Conservation (phyloP, 2,113 vertebrate species). For the Grammomys surdaster region DNA sequence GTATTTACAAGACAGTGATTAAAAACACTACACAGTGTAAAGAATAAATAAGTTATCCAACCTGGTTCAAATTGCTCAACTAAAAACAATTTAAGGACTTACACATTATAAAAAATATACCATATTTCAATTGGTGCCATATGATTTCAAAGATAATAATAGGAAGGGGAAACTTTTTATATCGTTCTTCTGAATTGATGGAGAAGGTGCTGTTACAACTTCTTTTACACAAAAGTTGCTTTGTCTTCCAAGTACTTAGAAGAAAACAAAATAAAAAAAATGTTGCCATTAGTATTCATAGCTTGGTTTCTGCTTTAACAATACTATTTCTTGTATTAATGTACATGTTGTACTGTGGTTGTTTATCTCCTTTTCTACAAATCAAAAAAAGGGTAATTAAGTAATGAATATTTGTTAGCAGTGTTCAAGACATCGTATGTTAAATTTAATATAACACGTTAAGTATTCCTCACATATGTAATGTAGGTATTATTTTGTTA, state of each 20-base stretch:
- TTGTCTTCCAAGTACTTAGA: background rate
- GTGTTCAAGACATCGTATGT: background rate
- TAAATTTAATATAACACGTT: background rate
- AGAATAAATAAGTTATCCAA: constrained; percentile 4
- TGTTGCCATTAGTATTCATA: background rate
- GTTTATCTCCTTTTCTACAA: constrained; percentile 24
- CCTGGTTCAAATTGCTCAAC: background rate
- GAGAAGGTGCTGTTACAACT: background rate
- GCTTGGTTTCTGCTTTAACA: background rate
- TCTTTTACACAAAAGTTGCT: background rate
- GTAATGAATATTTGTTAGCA: background rate
- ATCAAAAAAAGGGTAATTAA: background rate
- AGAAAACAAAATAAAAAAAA: constrained; percentile 25
- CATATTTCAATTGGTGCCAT: background rate
- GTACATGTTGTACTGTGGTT: background rate
- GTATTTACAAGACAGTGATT: background rate
- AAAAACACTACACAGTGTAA: background rate
- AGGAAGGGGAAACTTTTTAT: constrained; percentile 32
- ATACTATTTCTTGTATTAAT: background rate
- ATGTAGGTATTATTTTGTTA: background rate
- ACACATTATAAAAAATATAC: background rate
- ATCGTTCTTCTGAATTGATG: background rate
- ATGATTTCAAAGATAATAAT: constrained; percentile 46
- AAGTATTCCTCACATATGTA: background rate
- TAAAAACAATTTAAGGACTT: background rate